Percentiles rank a stretch among this genome's conserved stretches.
Conservation (phyloP, 2,888 invertebrate genomes). For the Dascillus cervinus region DNA sequence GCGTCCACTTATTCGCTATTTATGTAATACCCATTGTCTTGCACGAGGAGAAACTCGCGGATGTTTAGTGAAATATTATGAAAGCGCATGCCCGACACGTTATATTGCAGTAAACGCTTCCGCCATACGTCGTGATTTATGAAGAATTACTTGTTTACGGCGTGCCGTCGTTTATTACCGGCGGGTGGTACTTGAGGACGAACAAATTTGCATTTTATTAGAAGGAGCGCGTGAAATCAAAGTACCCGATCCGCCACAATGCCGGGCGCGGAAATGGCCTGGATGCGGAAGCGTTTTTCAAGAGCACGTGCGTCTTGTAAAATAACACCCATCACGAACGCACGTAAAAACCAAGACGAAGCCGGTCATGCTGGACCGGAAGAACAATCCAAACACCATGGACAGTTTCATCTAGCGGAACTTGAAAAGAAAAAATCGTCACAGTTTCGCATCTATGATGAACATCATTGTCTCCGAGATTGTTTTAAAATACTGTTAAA, state of each 20-base stretch:
- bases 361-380: constrained; percentile 10
- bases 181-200: too few relatives aligned
- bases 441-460: constrained; percentile 15
- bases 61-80: constrained; percentile 14
- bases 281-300: constrained; percentile 7
- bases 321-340: constrained; percentile 7
- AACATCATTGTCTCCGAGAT: constrained; percentile 12
- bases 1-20: constrained; percentile 15
- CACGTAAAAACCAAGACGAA: background rate
- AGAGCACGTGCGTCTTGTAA: constrained; percentile 6
- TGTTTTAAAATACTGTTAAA: constrained; percentile 12
- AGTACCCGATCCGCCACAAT: too few relatives aligned
- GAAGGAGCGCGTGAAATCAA: too few relatives aligned
- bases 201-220: too few relatives aligned
- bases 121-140: constrained; percentile 17
- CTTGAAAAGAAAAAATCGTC: constrained; percentile 10
- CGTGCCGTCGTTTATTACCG: constrained; percentile 7
- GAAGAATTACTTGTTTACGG: constrained; percentile 9
- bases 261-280: too few relatives aligned
- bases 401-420: constrained; percentile 14
- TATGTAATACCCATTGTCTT: constrained; percentile 18
- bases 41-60: constrained; percentile 13
- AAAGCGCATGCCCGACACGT: constrained; percentile 11
- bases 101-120: constrained; percentile 11
- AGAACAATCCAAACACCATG: constrained; percentile 10